Base-by-base conservation (phyloP, 1,140 invertebrate genomes). In the Temnothorax nylanderi region DNA sequence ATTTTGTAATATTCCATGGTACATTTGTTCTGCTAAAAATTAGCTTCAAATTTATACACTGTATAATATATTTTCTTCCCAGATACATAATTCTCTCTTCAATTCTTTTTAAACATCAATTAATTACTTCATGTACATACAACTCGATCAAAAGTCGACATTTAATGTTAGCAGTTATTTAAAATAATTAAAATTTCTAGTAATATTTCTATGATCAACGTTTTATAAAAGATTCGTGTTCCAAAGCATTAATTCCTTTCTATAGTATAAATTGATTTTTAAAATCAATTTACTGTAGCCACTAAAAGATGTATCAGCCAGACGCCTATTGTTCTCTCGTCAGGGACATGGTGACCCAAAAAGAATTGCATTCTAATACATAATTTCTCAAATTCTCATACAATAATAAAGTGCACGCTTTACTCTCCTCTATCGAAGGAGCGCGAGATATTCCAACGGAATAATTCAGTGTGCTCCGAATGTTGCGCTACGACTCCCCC, bases 381-480 rank as follows among this genome's bases (percentile, higher is more conserved):
- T 82, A 58, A 74, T 84, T 84, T 56, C n/a, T 60, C 41, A 16
- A 26, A 26, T 26, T 34, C 18, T 26, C 10, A 7, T 44, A 18
- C 54, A 60, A 4, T 21, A 74, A 82, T 74, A 74, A 82, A 74
- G 18, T 37, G 54, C 18, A 21, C 32, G 18, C 26, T 32, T 82
- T 74, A 60, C 5, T 18, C 34, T 16, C 13, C 44, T 47, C n/a
- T 16, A 60, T 60, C 11, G 54, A 16, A 34, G 44, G 11, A 16
- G 3, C 26, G 10, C 11, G 7, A 51, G 21, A 10, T 21, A 37
- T 54, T 41, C 6, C 32, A 8, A 84, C 41, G 13, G 11, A 84
- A 84, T 84, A 60, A 84, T 84, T 84, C 41, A 84, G n/a, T 26
- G 41, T 26, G n/a, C n/a, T 10, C 47, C 62, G 56, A 64, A 44